Base-by-base conservation (phyloP, 1,140 invertebrate species). In the Sycophaga agraensis region DNA sequence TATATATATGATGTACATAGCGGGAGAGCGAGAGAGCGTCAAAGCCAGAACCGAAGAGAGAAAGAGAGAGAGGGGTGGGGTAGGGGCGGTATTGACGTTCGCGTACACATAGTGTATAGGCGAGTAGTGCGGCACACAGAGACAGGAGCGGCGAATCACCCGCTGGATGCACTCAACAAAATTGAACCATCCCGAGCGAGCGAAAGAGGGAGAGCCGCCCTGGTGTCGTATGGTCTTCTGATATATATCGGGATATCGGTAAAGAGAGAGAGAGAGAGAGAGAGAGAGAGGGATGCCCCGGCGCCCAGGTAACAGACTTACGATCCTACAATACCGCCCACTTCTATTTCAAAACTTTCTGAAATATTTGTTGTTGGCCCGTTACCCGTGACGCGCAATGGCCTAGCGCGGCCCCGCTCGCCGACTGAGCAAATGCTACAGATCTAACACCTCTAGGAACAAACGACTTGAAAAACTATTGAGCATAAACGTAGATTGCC, bases 101-200 rank as follows among this genome's bases (percentile, higher is more conserved):
- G n/a, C 24, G 9, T 21, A 43, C 53, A 26, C 21, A 51, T 37
- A 49, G 16, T 14, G 31, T 21, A n/a, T 35, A 14, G 1, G 14
- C 7, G 17, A 21, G 34, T 21, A n/a, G 16, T 12, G 4, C 40
- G 22, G 14, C 11, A 60, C 53, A 62, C 54, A 65, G 39, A 45
- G 34, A 45, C 51, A 64, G 54, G 49, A n/a, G n/a, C n/a, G 57
- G 50, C 66, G 69, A 71, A 73, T 74, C 68, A 74, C 66, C 67
- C 70, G 70, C 59, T 67, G 68, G 72, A 68, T 77, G 77, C 77
- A 79, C 77, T 79, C 76, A 76, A 76, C 75, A 70, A 79, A 79
- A 79, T 79, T 79, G 76, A 79, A 79, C 73, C 67, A 64, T 57
- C 63, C 60, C 66, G 67, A 43, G 24, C 4, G 35, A 35, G 42